Conservation (phyloP, 1,140 invertebrate species). For the Drosophila sproati region DNA sequence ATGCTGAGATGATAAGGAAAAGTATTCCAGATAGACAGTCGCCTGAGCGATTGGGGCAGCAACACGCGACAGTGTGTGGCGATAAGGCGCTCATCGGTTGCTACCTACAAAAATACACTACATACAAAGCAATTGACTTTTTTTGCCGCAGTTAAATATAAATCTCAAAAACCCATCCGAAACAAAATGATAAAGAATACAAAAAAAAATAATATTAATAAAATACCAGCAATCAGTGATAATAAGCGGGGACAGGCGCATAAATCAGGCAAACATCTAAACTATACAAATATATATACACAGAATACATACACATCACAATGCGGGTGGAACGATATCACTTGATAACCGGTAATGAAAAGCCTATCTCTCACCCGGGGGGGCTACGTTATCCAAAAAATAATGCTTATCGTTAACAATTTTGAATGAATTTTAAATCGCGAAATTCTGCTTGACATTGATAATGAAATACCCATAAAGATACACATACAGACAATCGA, state of each 20-base stretch:
- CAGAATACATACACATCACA: not conserved
- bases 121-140: slow-evolving; percentile 20
- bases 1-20: slow-evolving; percentile 15
- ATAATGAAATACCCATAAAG: slow-evolving; percentile 63
- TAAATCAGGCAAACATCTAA: slow-evolving; percentile 3
- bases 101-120: slow-evolving; percentile 22
- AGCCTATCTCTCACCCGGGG: slow-evolving; percentile 8
- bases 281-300: slow-evolving; percentile 2
- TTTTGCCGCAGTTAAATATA: slow-evolving; percentile 59
- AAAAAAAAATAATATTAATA: slow-evolving; percentile 31
- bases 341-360: slow-evolving; percentile 62
- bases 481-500: not conserved
- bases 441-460: slow-evolving; percentile 70
- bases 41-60: slow-evolving; percentile 16
- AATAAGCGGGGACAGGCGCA: not conserved
- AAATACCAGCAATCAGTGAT: slow-evolving; percentile 15
- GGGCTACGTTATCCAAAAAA: slow-evolving; percentile 24
- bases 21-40: not conserved
- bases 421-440: slow-evolving; percentile 4
- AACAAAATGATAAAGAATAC: not conserved
- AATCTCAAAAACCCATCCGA: slow-evolving; percentile 43
- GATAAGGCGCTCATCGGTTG: slow-evolving; percentile 39
- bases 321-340: not conserved
- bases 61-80: slow-evolving; percentile 31
- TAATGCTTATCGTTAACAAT: slow-evolving; percentile 44